Base-by-base conservation (phyloP, 2,888 invertebrate species). In the Theretra japonica region DNA sequence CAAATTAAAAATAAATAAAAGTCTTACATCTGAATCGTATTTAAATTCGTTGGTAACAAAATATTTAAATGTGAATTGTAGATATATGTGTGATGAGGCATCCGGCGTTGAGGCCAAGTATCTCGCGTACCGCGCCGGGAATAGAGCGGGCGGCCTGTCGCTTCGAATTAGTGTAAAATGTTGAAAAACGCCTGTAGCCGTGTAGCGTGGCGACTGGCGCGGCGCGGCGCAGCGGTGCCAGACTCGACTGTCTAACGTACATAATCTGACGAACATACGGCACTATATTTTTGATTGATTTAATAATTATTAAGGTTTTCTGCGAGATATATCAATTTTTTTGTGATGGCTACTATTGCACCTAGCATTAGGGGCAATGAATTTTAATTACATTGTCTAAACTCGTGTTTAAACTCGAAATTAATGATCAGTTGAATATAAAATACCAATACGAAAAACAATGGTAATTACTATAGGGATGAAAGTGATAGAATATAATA, bases 131-230 rank as follows among this genome's bases (percentile, higher is more conserved):
- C 72, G 75, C 71, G 88, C 89, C 90, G 88, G 91, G 92, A 94
- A 94, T 93, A 93, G 93, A 91, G 90, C 88, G 82, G 88, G 86
- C 83, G 88, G 87, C 85, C 89, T 86, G 94, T 93, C 94, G 86
- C 85, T 86, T 91, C 82, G 89, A 92, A 93, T 94, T 93, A 94
- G 89, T 85, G 90, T 91, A 87, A 91, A 91, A 90, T 84, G 85
- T 82, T 86, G 91, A 92, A 93, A 93, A 93, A 92, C 90, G 88
- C 87, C 85, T 82, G 79, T 75, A 79, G 82, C 79, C 69, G 75
- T 59, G 80, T 77, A 80, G 73, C 79, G 87, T 82, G 80, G 75
- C 82, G 80, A 76, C 74, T 73, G 73, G 76, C 68, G 72, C 71
- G 73, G 69, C 28, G 28, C 28, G 28, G 28, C 28, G 73, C 71